A percentile compares a stretch with the other conserved stretches of the same genome.
Conservation (phyloP, 2,888 invertebrate species). For the Noctua janthina region DNA sequence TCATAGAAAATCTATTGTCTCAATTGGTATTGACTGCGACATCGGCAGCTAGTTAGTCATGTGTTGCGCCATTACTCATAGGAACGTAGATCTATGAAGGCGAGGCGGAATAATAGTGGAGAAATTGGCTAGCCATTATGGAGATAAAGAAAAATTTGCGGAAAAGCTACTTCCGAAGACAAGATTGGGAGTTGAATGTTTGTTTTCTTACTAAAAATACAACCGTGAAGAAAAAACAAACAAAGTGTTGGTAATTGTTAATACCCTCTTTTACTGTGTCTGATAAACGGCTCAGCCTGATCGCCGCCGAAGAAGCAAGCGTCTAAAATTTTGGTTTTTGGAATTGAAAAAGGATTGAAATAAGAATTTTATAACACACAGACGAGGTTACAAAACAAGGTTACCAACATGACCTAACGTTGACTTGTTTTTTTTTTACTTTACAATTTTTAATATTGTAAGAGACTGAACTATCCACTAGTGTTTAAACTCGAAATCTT, state of each 20-base stretch:
- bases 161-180: neutral
- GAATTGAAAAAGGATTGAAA: neutral
- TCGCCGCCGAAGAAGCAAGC: neutral
- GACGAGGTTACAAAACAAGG: neutral
- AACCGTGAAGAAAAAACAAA: neutral
- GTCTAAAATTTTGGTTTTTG: neutral
- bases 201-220: neutral
- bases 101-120: neutral
- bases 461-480: neutral
- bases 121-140: neutral
- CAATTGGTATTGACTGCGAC: slow-evolving; percentile 72
- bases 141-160: neutral
- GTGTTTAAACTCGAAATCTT: neutral
- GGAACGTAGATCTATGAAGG: slow-evolving; percentile 53
- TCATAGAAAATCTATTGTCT: slow-evolving; percentile 77
- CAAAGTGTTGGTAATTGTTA: too few species aligned
- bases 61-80: slow-evolving; percentile 58
- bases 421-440: neutral
- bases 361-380: too few species aligned
- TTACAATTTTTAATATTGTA: neutral
- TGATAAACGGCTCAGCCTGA: neutral
- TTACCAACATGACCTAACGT: neutral
- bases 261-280: too few species aligned
- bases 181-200: neutral
- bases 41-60: slow-evolving; percentile 47